Conservation (phyloP, 30 jellyfish, hydroid and myxozoan species). For the Cassiopea xamachana region DNA sequence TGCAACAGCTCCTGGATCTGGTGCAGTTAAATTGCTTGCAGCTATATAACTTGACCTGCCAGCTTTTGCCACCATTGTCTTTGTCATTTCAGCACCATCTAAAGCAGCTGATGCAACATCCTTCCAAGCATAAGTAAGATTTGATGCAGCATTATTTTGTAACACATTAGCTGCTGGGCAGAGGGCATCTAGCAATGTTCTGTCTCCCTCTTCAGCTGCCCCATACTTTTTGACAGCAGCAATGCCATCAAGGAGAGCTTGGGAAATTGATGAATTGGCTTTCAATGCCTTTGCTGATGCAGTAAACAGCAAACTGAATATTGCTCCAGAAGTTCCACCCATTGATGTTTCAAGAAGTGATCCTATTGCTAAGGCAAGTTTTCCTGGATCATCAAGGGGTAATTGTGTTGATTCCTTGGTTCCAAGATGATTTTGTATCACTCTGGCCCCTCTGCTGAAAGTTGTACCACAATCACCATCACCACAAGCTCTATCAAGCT, state of each 20-base stretch:
- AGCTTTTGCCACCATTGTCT: conserved; percentile 84
- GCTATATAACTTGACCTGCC: conserved; percentile 93
- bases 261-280: conserved; percentile 4
- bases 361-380: conserved; percentile 67
- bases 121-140: conserved; percentile 10
- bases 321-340: conserved; percentile 99
- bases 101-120: conserved; percentile 75
- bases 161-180: conserved; percentile 74
- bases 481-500: conserved; percentile 90
- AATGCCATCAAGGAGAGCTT: conserved; percentile 63
- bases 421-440: conserved; percentile 40
- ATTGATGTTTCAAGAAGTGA: conserved; percentile 68
- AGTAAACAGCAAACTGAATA: conserved; percentile 56
- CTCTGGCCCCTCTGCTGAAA: conserved; percentile 88
- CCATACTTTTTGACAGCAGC: conserved; percentile 78
- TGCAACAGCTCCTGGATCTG: conserved; percentile 98
- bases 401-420: conserved; percentile 15
- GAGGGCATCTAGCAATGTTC: conserved; percentile 91
- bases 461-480: conserved; percentile 99
- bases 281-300: conserved; percentile 47
- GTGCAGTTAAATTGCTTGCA: conserved; percentile 64
- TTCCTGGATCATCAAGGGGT: conserved; percentile 59
- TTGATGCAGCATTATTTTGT: conserved; percentile 1
- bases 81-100: conserved; percentile 78
- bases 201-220: conserved; percentile 98